phyloP scores from a whole-genome alignment of 2,113 vertebrate genomes.

The Australoheros scitulus region DNA sequence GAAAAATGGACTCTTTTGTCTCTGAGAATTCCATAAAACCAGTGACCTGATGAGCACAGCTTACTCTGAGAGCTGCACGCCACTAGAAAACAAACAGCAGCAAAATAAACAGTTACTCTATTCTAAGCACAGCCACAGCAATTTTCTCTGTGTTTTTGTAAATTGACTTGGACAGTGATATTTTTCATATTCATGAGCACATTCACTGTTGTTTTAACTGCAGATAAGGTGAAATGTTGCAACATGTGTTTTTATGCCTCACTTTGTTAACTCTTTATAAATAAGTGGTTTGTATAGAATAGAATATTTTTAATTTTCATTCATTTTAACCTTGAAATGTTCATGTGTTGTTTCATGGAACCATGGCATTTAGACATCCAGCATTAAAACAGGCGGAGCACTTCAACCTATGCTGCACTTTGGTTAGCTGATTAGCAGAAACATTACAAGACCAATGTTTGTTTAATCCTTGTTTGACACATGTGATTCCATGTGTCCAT shows the following conservation, averaged over 20 bases:
- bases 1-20: conserved; percentile 41
- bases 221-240: neutral
- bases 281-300: neutral
- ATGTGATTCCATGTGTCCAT: conserved; percentile 13
- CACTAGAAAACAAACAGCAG: conserved; percentile 9
- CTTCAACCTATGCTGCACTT: neutral
- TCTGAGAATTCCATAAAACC: conserved; percentile 48
- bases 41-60: conserved; percentile 30
- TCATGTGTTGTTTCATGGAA: neutral
- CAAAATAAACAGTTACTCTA: neutral
- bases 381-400: neutral
- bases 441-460: neutral
- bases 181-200: neutral
- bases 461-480: neutral
- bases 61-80: neutral
- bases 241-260: neutral
- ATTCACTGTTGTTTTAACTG: neutral
- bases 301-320: neutral
- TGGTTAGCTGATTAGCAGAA: neutral
- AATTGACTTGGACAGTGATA: neutral
- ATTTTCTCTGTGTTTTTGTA: neutral
- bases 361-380: neutral
- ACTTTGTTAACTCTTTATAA: neutral
- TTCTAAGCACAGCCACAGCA: neutral
- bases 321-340: neutral